phyloP scores from a whole-genome alignment of 2,113 vertebrate genomes.

The Scomber colias region DNA sequence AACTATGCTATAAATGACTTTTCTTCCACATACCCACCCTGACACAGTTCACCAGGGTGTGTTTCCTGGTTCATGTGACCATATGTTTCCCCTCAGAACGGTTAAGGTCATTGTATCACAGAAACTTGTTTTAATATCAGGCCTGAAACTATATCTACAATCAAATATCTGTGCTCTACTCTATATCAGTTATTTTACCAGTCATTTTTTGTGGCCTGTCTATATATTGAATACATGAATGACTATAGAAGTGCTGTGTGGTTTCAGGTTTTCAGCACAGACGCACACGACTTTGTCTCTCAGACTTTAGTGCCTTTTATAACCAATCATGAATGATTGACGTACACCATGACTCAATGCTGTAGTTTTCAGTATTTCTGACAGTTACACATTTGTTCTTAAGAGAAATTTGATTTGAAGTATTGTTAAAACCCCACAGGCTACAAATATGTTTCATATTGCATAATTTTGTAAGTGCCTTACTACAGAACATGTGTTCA shows the following conservation, averaged over 20 bases:
- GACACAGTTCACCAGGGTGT: no score
- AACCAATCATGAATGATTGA: conserved; percentile 22
- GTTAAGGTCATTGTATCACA: background rate
- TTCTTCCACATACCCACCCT: background rate
- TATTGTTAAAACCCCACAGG: background rate
- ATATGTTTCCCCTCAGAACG: background rate
- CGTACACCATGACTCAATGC: background rate
- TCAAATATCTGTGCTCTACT: no score
- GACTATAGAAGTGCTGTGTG: background rate
- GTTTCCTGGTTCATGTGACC: background rate
- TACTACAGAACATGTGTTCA: background rate
- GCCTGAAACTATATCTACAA: background rate
- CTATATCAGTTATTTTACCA: no score
- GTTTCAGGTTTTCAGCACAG: background rate
- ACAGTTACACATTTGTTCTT: background rate
- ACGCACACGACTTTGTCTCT: background rate
- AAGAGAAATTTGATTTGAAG: background rate
- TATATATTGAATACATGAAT: background rate
- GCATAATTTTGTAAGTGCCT: background rate
- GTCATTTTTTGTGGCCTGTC: background rate
- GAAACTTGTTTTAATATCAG: background rate
- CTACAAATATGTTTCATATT: background rate
- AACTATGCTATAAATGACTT: background rate
- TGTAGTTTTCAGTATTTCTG: background rate
- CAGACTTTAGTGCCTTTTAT: background rate